phyloP scores from a whole-genome alignment of 1,140 invertebrate genomes.

The Trichomalopsis sarcophagae region DNA sequence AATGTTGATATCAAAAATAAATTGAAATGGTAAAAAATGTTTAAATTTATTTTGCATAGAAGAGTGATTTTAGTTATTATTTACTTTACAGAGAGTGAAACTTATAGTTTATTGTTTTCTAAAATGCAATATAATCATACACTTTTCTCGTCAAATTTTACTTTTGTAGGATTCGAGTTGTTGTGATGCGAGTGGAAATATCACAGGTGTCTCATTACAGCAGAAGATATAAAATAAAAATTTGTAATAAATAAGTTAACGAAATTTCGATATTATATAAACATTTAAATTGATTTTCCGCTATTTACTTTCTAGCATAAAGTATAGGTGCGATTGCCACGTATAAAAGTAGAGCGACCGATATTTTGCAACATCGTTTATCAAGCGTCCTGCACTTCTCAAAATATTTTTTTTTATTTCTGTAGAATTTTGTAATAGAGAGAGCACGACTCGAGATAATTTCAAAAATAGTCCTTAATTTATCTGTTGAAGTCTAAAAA shows the following conservation, averaged over 20 bases:
- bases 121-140: too few relatives aligned
- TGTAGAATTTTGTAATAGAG: not conserved
- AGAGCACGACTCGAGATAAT: slow-evolving; percentile 11
- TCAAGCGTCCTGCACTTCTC: slow-evolving; percentile 10
- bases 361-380: slow-evolving; percentile 41
- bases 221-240: too few relatives aligned
- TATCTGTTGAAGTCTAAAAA: slow-evolving; percentile 15
- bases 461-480: slow-evolving; percentile 49
- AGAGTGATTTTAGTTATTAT: too few relatives aligned
- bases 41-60: too few relatives aligned
- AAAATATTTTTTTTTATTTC: slow-evolving; percentile 10
- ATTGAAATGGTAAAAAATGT: too few relatives aligned
- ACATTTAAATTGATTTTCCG: slow-evolving; percentile 5
- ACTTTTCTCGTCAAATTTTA: too few relatives aligned
- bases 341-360: not conserved
- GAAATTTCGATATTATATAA: not conserved
- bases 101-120: too few relatives aligned
- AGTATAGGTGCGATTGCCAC: not conserved
- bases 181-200: too few relatives aligned
- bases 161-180: too few relatives aligned
- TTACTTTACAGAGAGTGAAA: too few relatives aligned
- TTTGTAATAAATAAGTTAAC: not conserved
- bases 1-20: too few relatives aligned
- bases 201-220: too few relatives aligned
- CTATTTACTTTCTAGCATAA: not conserved